Conservation (phyloP, 1,140 invertebrate genomes). For the Colletes latitarsis region DNA sequence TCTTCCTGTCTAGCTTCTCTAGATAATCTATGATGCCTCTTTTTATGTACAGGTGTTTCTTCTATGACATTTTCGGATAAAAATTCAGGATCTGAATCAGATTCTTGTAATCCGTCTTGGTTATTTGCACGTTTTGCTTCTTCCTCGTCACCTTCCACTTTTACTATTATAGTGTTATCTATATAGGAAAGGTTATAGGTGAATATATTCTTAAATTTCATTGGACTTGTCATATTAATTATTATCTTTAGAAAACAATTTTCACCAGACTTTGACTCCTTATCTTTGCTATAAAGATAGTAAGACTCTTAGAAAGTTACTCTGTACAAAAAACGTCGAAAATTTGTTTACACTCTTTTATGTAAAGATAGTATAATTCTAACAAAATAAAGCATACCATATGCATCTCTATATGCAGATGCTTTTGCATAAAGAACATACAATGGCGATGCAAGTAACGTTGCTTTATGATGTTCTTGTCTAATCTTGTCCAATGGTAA, state of each 20-base stretch:
- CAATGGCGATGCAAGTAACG: slow-evolving; percentile 89
- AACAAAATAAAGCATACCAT: slow-evolving; percentile 80
- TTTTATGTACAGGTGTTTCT: slow-evolving; percentile 83
- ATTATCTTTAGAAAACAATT: too few relatives aligned
- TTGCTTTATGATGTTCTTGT: slow-evolving; percentile 88
- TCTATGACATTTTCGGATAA: slow-evolving; percentile 79
- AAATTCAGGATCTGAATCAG: slow-evolving; percentile 84
- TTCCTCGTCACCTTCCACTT: slow-evolving; percentile 90
- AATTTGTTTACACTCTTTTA: too few relatives aligned
- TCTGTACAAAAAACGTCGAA: too few relatives aligned
- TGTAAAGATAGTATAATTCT: neutral
- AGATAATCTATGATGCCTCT: slow-evolving; percentile 83
- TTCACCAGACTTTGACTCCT: too few relatives aligned
- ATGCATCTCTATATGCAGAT: slow-evolving; percentile 90
- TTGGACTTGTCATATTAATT: too few relatives aligned
- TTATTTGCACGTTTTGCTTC: slow-evolving; percentile 87
- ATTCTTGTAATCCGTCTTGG: slow-evolving; percentile 83
- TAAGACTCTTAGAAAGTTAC: too few relatives aligned
- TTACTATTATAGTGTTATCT: slow-evolving; percentile 82
- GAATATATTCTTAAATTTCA: neutral
- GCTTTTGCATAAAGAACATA: slow-evolving; percentile 94
- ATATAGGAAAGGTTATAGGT: slow-evolving; percentile 13
- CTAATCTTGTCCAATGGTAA: slow-evolving; percentile 89
- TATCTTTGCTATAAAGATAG: too few relatives aligned
- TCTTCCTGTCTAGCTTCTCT: slow-evolving; percentile 84